Evolutionary conservation across 2,797 vertebrate genomes (phyloP).

Genomic region (Hemibagrus guttatus): DNA sequence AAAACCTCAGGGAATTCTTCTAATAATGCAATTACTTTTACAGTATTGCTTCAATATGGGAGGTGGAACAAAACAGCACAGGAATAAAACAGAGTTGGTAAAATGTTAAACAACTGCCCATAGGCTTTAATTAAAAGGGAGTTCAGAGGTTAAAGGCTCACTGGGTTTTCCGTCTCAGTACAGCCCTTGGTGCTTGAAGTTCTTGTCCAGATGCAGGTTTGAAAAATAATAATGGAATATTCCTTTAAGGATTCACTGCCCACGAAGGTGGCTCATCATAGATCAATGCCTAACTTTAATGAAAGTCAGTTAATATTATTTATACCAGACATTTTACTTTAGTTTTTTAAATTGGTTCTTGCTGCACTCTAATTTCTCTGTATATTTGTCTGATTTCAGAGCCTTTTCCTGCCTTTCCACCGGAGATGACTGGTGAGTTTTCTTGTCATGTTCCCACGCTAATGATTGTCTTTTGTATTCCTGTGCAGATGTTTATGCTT

Average conservation of each 20-base stretch:
- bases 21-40: slow-evolving; percentile 13
- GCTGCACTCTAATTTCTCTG: slow-evolving; percentile 21
- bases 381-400: slow-evolving; percentile 74
- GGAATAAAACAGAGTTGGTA: neutral
- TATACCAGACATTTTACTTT: neutral
- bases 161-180: neutral
- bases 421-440: slow-evolving; percentile 84
- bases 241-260: slow-evolving; percentile 1
- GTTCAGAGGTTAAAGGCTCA: neutral
- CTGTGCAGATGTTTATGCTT: slow-evolving; percentile 72
- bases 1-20: neutral
- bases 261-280: neutral
- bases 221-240: neutral
- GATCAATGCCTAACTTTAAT: slow-evolving; percentile 18
- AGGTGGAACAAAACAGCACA: neutral
- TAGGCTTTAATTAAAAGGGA: slow-evolving; percentile 10
- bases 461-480: slow-evolving; percentile 47
- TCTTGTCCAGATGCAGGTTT: neutral
- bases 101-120: neutral
- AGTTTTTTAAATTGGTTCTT: neutral
- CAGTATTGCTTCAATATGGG: neutral
- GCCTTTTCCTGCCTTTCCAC: slow-evolving; percentile 89
- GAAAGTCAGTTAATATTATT: slow-evolving; percentile 6
- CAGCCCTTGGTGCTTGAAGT: slow-evolving; percentile 1
- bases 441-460: slow-evolving; percentile 6